A percentile compares a stretch with the other conserved stretches of the same genome.
phyloP scores from a whole-genome alignment of 2,888 invertebrate species.

The Stenodera caucasica region DNA sequence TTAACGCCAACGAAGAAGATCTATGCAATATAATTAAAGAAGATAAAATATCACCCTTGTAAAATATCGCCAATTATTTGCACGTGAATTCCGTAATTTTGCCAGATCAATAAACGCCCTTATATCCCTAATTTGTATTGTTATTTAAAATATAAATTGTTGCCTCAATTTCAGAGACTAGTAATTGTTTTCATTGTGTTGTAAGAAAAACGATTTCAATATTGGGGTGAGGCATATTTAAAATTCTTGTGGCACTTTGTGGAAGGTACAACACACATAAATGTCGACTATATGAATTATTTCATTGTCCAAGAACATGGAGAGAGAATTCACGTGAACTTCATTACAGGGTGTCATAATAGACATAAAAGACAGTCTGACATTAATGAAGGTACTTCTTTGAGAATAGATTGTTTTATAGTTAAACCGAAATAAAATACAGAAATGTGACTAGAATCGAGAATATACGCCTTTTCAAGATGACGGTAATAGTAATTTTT shows the following conservation, averaged over 20 bases:
- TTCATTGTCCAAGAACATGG: background rate
- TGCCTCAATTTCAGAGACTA: background rate
- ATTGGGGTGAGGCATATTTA: background rate
- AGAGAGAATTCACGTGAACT: background rate
- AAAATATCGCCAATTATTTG: conserved; percentile 13
- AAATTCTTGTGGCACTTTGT: conserved; percentile 7
- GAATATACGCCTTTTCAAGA: conserved; percentile 12
- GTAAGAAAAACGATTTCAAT: background rate
- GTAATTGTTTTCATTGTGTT: background rate
- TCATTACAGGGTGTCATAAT: conserved; percentile 17
- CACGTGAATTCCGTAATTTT: background rate
- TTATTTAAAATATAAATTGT: background rate
- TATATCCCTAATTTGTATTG: background rate
- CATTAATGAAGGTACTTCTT: conserved; percentile 11
- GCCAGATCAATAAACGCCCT: conserved; percentile 4
- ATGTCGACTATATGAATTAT: conserved; percentile 9
- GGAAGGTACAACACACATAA: conserved; percentile 6
- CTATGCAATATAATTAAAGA: conserved; percentile 7
- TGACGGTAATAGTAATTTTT: background rate
- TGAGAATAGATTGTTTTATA: background rate
- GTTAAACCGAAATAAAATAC: background rate
- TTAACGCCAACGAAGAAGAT: conserved; percentile 7
- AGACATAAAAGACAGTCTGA: background rate
- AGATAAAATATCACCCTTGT: conserved; percentile 12
- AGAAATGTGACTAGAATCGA: conserved; percentile 12